A percentile compares a stretch with the other conserved stretches of the same genome.
phyloP scores from a whole-genome alignment of 2,888 invertebrate genomes.

The Plusia festucae region DNA sequence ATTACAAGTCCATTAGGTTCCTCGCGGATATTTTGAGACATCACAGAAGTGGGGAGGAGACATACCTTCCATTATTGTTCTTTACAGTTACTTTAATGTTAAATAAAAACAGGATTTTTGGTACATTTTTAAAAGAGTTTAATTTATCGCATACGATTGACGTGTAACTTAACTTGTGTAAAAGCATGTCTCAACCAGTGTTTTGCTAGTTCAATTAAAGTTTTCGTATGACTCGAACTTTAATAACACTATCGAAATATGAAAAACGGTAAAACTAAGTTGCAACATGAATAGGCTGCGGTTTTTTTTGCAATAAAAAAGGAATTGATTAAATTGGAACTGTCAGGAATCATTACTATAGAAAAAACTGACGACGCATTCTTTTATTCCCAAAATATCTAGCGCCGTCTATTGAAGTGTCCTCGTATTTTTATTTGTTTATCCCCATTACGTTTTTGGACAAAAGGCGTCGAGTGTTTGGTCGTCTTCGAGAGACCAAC shows the following conservation, averaged over 20 bases:
- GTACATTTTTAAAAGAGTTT: too few species aligned
- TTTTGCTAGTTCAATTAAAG: too few species aligned
- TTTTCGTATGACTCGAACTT: too few species aligned
- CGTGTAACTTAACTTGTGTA: too few species aligned
- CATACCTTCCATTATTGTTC: slow-evolving; percentile 34
- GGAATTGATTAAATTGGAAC: neutral
- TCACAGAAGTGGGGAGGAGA: slow-evolving; percentile 62
- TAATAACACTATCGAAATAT: too few species aligned
- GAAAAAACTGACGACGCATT: slow-evolving; percentile 50
- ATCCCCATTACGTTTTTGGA: slow-evolving; percentile 88
- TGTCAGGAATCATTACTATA: slow-evolving; percentile 21
- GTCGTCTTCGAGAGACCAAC: slow-evolving; percentile 77
- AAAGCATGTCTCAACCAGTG: neutral
- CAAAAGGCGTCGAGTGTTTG: slow-evolving; percentile 87
- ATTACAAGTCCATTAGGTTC: slow-evolving; percentile 89
- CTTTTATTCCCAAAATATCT: slow-evolving; percentile 65
- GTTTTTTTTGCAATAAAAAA: neutral
- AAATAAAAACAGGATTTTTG: neutral
- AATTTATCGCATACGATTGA: too few species aligned
- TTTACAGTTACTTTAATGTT: slow-evolving; percentile 7
- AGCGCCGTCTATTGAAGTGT: slow-evolving; percentile 77
- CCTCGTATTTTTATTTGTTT: slow-evolving; percentile 81
- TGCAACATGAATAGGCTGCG: too few species aligned
- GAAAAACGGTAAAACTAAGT: too few species aligned
- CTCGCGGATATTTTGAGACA: slow-evolving; percentile 81